Conservation (phyloP, 2,888 invertebrate genomes). For the Neoaliturus tenellus region DNA sequence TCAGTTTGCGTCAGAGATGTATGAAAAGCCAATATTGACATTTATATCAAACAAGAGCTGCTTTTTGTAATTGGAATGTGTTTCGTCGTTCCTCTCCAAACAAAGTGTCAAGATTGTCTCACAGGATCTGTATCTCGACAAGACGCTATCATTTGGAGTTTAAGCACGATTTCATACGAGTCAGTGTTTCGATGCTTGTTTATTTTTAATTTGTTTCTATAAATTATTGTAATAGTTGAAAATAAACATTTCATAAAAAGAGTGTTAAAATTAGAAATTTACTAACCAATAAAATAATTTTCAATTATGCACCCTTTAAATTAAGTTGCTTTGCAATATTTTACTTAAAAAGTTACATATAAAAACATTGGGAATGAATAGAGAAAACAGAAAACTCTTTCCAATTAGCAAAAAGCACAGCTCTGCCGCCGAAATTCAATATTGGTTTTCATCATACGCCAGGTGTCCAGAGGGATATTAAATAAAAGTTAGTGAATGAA, state of each 20-base stretch:
- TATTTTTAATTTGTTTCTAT: too few relatives aligned
- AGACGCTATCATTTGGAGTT: not conserved
- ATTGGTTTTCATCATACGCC: constrained; percentile 30
- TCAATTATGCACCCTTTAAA: too few relatives aligned
- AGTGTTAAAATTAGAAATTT: too few relatives aligned
- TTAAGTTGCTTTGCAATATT: too few relatives aligned
- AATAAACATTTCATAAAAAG: too few relatives aligned
- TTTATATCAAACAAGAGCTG: constrained; percentile 4
- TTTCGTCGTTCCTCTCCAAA: constrained; percentile 25
- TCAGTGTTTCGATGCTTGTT: too few relatives aligned
- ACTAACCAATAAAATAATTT: too few relatives aligned
- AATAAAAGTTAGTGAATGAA: constrained; percentile 33
- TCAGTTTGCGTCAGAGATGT: constrained; percentile 6
- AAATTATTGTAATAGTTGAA: too few relatives aligned
- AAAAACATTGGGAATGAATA: not conserved
- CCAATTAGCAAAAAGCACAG: constrained; percentile 21
- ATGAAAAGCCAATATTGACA: constrained; percentile 33
- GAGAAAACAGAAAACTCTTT: constrained; percentile 8
- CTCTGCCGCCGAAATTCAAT: constrained; percentile 22
- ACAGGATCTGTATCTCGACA: not conserved
- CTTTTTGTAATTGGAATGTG: constrained; percentile 27
- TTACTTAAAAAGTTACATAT: too few relatives aligned
- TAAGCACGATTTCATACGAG: too few relatives aligned
- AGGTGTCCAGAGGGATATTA: constrained; percentile 35
- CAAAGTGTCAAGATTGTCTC: not conserved